Conservation (phyloP, 1,140 invertebrate species). For the Platorchestia sp. region DNA sequence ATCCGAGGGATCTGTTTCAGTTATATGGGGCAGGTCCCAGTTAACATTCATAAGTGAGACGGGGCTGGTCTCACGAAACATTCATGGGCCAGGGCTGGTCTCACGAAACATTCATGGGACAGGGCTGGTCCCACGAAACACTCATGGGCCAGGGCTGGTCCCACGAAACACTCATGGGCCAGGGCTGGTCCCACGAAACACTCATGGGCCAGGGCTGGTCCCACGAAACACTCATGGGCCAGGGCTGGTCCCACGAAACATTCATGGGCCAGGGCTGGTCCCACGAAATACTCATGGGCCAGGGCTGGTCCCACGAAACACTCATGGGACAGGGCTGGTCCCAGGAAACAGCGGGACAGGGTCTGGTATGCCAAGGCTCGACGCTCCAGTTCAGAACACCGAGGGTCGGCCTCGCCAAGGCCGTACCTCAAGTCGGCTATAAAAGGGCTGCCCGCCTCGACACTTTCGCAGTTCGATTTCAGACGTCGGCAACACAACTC, state of each 20-base stretch:
- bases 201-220: neutral
- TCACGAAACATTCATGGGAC: neutral
- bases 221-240: too few species aligned
- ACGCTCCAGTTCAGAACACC: conserved; percentile 11
- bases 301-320: neutral
- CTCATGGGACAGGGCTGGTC: neutral
- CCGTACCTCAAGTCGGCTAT: neutral
- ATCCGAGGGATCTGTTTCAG: too few species aligned
- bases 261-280: neutral
- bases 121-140: neutral
- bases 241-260: too few species aligned
- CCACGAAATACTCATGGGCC: neutral
- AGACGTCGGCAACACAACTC: neutral
- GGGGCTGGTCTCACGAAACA: too few species aligned
- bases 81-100: neutral
- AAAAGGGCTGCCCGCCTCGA: neutral
- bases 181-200: neutral
- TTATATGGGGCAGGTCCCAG: too few species aligned
- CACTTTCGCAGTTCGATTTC: conserved; percentile 43
- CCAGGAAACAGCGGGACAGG: conserved; percentile 1
- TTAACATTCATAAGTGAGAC: too few species aligned
- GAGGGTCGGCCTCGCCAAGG: neutral
- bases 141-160: too few species aligned
- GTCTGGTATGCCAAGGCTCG: conserved; percentile 25
- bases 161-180: neutral